Evolutionary conservation across 2,888 invertebrate species (phyloP).

Genomic region (Drosophila meridionalis): DNA sequence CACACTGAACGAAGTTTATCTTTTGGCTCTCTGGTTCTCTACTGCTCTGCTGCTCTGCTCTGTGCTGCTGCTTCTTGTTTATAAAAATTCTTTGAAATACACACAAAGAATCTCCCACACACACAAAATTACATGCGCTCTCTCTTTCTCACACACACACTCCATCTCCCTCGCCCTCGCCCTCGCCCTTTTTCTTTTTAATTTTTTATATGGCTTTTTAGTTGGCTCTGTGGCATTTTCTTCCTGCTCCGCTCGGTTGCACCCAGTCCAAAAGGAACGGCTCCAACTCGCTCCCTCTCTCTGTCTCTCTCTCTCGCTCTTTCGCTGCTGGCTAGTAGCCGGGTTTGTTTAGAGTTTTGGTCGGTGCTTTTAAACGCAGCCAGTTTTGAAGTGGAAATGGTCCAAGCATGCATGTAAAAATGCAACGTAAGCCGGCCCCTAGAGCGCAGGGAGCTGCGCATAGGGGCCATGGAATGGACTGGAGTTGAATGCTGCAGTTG

Average conservation of each 20-base stretch:
- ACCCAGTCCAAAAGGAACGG: conserved; percentile 48
- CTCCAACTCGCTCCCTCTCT: not conserved
- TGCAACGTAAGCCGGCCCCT: conserved; percentile 65
- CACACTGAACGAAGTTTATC: conserved; percentile 69
- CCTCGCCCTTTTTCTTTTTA: conserved; percentile 46
- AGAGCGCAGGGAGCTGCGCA: conserved; percentile 4
- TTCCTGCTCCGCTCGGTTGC: conserved; percentile 68
- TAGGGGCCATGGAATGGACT: not conserved
- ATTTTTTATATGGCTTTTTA: conserved; percentile 73
- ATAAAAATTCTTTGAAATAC: conserved; percentile 80
- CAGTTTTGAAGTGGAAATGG: conserved; percentile 61
- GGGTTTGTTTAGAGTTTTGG: conserved; percentile 75
- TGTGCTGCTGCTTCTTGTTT: conserved; percentile 53
- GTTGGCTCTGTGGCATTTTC: conserved; percentile 73
- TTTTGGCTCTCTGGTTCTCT: conserved; percentile 45
- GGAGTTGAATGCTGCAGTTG: conserved; percentile 1
- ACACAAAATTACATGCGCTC: conserved; percentile 57
- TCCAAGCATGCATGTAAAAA: conserved; percentile 76
- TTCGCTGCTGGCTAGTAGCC: conserved; percentile 53
- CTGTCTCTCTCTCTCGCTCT: not conserved
- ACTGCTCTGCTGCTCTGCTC: not conserved
- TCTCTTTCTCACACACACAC: conserved; percentile 23
- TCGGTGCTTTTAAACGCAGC: conserved; percentile 69
- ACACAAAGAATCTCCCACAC: conserved; percentile 55
- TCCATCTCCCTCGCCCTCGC: conserved; percentile 20